These are phyloP conservation scores for Tachina fera DNA, from an alignment of 2,888 invertebrate species.

Conservation along the genomic window DNA sequence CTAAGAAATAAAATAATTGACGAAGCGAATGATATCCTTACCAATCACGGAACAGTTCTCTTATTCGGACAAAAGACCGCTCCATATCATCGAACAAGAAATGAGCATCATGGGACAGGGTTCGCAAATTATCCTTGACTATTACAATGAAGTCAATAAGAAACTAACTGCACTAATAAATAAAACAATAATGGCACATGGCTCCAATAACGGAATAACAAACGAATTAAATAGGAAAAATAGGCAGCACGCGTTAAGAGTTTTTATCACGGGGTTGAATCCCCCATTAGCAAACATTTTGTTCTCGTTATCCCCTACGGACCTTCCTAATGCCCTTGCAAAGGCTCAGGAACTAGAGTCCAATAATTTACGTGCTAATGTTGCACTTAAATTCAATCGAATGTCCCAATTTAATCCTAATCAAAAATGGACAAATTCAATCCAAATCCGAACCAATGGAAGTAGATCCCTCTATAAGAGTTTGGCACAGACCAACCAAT, in stretches of 20 bases:
- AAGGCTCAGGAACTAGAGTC: not conserved
- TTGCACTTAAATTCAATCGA: not conserved
- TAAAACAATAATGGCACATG: conserved; percentile 53
- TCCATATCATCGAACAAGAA: conserved; percentile 63
- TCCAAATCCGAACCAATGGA: too few relatives aligned
- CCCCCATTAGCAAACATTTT: too few relatives aligned
- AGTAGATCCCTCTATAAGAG: too few relatives aligned
- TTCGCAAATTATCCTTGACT: too few relatives aligned
- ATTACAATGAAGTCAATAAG: not conserved
- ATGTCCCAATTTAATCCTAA: not conserved
- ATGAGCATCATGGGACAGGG: conserved; percentile 42
- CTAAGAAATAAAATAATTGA: too few relatives aligned
- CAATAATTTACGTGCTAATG: not conserved
- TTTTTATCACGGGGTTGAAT: too few relatives aligned
- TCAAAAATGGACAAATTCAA: too few relatives aligned
- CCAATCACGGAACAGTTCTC: not conserved
- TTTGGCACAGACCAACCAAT: too few relatives aligned
- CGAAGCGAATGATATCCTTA: too few relatives aligned
- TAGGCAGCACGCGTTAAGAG: conserved; percentile 35
- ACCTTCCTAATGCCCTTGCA: not conserved
- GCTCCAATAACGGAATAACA: conserved; percentile 21
- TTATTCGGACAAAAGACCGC: conserved; percentile 53
- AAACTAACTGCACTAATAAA: conserved; percentile 43
- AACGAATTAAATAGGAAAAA: conserved; percentile 57
- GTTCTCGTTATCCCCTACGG: too few relatives aligned